Evolutionary conservation across 2,888 invertebrate species (phyloP).

Genomic region (Tolmerus cingulatus): DNA sequence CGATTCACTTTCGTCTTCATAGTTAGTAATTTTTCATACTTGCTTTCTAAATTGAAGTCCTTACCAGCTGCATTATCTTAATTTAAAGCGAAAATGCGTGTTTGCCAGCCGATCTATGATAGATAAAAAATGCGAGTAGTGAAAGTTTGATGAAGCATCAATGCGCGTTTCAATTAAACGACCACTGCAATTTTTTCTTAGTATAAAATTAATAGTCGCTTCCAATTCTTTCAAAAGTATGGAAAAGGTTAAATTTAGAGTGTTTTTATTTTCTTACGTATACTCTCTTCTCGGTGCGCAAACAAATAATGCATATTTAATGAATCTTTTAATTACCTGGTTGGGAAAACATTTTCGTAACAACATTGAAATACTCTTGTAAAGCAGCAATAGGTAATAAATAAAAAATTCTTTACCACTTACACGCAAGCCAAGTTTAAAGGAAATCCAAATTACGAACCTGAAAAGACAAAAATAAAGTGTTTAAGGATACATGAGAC

Average conservation of each 20-base stretch:
- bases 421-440: not conserved
- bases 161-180: too few relatives aligned
- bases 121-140: too few relatives aligned
- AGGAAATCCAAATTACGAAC: not conserved
- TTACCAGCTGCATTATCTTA: not conserved
- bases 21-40: too few relatives aligned
- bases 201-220: not conserved
- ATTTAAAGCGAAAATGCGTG: not conserved
- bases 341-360: not conserved
- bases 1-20: too few relatives aligned
- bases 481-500: not conserved
- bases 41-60: too few relatives aligned
- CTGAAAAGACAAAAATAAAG: not conserved
- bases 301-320: not conserved
- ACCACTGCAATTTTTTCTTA: too few relatives aligned
- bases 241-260: not conserved
- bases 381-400: not conserved
- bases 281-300: not conserved
- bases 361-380: not conserved
- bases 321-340: not conserved
- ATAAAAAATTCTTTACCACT: not conserved
- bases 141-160: too few relatives aligned
- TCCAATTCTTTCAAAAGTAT: not conserved
- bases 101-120: not conserved
- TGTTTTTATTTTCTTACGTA: not conserved